Evolutionary conservation across 1,140 invertebrate genomes (phyloP).

Genomic region (Leptinotarsa texana): DNA sequence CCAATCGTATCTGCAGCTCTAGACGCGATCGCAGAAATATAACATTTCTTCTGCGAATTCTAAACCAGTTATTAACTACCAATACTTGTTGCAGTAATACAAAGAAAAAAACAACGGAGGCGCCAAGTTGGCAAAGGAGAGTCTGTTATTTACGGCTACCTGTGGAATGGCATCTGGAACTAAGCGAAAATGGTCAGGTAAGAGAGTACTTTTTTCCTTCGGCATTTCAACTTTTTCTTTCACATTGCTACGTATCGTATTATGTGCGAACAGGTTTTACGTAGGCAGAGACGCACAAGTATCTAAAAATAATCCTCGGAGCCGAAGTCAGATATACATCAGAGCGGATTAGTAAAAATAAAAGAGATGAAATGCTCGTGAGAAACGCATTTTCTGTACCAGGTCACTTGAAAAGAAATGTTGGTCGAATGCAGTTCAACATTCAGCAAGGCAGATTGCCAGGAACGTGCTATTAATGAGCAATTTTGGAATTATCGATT

Average conservation of each 20-base stretch:
- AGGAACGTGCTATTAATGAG: no score
- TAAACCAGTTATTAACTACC: neutral
- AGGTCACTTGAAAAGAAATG: neutral
- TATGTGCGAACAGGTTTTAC: slow-evolving; percentile 9
- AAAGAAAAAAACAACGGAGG: neutral
- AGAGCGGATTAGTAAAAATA: neutral
- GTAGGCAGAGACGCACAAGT: neutral
- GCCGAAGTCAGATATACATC: neutral
- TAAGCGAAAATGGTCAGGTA: slow-evolving; percentile 19
- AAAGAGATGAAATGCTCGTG: neutral
- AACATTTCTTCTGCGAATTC: no score
- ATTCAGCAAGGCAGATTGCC: no score
- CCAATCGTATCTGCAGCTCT: no score
- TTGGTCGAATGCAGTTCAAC: neutral
- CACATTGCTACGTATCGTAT: neutral
- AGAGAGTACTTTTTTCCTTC: neutral
- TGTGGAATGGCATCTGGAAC: slow-evolving; percentile 22
- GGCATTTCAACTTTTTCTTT: neutral
- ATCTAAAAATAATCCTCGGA: neutral
- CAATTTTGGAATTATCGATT: no score
- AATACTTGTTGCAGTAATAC: neutral
- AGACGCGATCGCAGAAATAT: no score
- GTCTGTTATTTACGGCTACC: neutral
- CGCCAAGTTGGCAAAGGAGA: neutral
- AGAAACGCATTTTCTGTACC: neutral